phyloP scores from a whole-genome alignment of 2,113 vertebrate genomes.

The Anseranas semipalmata region DNA sequence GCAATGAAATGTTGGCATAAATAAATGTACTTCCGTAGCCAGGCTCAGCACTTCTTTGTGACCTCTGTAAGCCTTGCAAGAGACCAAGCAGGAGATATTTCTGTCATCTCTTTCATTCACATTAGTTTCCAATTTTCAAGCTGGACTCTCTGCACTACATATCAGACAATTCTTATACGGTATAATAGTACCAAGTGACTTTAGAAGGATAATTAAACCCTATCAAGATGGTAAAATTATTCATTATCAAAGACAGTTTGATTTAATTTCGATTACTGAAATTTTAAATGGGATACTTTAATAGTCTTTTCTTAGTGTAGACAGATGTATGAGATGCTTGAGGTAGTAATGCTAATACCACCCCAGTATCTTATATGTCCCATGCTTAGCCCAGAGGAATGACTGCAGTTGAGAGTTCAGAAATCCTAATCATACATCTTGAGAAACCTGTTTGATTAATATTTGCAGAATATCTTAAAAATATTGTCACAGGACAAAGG shows the following conservation, averaged over 20 bases:
- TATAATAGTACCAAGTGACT: not conserved
- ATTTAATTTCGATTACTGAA: conserved; percentile 28
- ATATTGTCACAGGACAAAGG: not conserved
- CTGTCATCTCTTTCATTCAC: not conserved
- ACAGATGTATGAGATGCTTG: not conserved
- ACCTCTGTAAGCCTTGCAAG: not conserved
- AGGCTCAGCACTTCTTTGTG: not conserved
- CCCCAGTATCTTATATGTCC: not conserved
- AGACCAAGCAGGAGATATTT: not conserved
- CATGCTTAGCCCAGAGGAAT: not conserved
- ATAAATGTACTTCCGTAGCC: not conserved
- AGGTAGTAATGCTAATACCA: not conserved
- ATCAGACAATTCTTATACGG: not conserved
- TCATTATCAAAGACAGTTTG: not conserved
- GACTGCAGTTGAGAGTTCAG: not conserved
- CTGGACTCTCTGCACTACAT: not conserved
- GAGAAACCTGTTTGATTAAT: not conserved
- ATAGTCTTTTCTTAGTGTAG: not conserved
- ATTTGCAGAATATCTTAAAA: not conserved
- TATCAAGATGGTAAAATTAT: not conserved
- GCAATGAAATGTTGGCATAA: not conserved
- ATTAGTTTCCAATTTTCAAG: conserved; percentile 6
- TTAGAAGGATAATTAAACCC: not conserved
- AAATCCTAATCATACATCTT: not conserved
- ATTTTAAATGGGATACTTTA: not conserved